Evolutionary conservation across 2,113 vertebrate genomes (phyloP).

Genomic region (Halichoerus grypus): DNA sequence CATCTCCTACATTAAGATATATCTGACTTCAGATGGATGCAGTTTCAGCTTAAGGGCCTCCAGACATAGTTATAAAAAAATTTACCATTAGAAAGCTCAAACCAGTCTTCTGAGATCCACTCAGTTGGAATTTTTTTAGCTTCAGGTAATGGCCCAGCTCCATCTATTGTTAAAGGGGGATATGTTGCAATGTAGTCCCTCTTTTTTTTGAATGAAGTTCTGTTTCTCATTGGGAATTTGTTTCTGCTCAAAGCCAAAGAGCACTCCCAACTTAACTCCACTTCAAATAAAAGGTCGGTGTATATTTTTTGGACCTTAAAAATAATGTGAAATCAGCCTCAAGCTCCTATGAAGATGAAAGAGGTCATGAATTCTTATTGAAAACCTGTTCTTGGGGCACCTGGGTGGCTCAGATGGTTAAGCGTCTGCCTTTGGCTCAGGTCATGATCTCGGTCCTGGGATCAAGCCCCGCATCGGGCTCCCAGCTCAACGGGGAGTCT

Average conservation of each 20-base stretch:
- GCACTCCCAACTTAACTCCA: background rate
- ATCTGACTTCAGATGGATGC: background rate
- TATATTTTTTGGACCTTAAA: background rate
- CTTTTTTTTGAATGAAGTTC: background rate
- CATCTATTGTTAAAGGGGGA: background rate
- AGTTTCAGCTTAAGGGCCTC: background rate
- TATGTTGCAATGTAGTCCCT: background rate
- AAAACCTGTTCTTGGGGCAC: background rate
- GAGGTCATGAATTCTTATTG: background rate
- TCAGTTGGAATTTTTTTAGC: background rate
- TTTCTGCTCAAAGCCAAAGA: background rate
- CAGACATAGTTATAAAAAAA: background rate
- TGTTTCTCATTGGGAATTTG: background rate
- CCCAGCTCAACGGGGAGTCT: too few relatives aligned
- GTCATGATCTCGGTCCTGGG: too few relatives aligned
- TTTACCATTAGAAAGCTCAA: background rate
- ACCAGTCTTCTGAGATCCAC: background rate
- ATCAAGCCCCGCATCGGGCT: too few relatives aligned
- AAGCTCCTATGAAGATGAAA: background rate
- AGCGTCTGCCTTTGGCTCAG: too few relatives aligned
- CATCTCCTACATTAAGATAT: background rate
- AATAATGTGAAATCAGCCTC: background rate
- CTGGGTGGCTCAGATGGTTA: too few relatives aligned
- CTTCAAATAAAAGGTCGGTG: conserved; percentile 6
- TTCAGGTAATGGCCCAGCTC: background rate